These are phyloP conservation scores for Orientallactaga bullata DNA, from an alignment of 2,113 vertebrate species.

Conservation along the genomic window DNA sequence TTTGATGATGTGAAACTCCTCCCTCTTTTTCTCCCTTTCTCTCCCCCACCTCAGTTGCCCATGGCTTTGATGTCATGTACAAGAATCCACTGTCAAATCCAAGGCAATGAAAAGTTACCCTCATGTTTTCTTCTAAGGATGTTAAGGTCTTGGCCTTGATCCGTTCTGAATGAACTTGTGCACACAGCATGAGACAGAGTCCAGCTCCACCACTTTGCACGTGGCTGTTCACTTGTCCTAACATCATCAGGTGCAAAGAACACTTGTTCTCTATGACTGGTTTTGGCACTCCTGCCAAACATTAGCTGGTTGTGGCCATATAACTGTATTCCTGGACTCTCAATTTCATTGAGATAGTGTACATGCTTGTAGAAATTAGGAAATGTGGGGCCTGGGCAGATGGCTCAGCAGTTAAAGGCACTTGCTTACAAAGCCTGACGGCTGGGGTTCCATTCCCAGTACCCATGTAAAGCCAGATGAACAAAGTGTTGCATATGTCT, in stretches of 20 bases:
- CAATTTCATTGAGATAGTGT: background rate
- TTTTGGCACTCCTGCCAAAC: background rate
- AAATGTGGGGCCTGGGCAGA: background rate
- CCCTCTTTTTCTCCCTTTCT: background rate
- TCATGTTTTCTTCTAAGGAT: too few species aligned
- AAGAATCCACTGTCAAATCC: background rate
- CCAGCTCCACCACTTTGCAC: background rate
- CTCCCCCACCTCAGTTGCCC: background rate
- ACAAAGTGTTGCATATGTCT: too few species aligned
- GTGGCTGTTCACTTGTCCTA: background rate
- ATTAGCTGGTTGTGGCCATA: background rate
- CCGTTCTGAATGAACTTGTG: background rate
- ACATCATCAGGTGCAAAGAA: background rate
- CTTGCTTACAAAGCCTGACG: too few species aligned
- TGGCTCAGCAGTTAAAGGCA: too few species aligned
- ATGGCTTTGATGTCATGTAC: background rate
- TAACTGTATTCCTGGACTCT: background rate
- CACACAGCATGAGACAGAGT: background rate
- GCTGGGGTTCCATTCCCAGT: too few species aligned
- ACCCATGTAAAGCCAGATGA: too few species aligned
- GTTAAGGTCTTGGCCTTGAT: background rate
- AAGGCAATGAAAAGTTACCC: constrained; percentile 9
- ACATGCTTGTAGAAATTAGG: background rate
- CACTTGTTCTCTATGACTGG: background rate
- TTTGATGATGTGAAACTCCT: background rate